Base-by-base conservation (phyloP, 2,797 vertebrate species). In the Muscicapa striata region DNA sequence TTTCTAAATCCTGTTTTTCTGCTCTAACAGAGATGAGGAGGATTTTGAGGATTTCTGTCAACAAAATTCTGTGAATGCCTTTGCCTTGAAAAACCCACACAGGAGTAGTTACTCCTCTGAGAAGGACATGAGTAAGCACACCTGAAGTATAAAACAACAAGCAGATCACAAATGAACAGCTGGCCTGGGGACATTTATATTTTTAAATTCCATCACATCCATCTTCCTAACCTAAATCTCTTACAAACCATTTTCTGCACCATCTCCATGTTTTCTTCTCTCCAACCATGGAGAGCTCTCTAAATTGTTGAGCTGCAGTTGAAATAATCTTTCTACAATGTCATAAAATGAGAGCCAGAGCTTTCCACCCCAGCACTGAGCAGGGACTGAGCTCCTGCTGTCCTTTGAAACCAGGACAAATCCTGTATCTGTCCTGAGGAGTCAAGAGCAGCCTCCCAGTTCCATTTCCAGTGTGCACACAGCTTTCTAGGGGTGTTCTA, bases 201-300 rank as follows among this genome's bases (percentile, higher is more conserved):
- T 69, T 90, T 74, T 19, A 7, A 82, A 80, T 59, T 41, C n/a
- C 11, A 72, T 13, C 54, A 64, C 24, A 58, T 20, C 3, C 7
- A 43, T 16, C n/a, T 58, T 61, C 24, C 49, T 41, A 78, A 46
- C 19, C 19, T 40, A 48, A 23, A 62, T 11, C 29, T 64, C 58
- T 32, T 27, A 16, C 36, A 76, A 46, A 49, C 5, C 6, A 18
- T 51, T 68, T 81, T 32, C 54, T 86, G 41, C 27, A 63, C 26
- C 32, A 43, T 26, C 62, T 78, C 72, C n/a, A 45, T 3, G 6
- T 36, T 75, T 89, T 43, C 51, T 51, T 15, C 51, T 14, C 34
- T 69, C 32, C 36, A 68, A 1, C 23, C 29, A 67, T 0, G 0
- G 8, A 48, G 7, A 64, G 29, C 5, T 3, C 30, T 61, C 19